A percentile compares a stretch with the other conserved stretches of the same genome.
These are phyloP conservation scores for Spodoptera exigua DNA, from an alignment of 2,888 invertebrate genomes.

Conservation along the genomic window DNA sequence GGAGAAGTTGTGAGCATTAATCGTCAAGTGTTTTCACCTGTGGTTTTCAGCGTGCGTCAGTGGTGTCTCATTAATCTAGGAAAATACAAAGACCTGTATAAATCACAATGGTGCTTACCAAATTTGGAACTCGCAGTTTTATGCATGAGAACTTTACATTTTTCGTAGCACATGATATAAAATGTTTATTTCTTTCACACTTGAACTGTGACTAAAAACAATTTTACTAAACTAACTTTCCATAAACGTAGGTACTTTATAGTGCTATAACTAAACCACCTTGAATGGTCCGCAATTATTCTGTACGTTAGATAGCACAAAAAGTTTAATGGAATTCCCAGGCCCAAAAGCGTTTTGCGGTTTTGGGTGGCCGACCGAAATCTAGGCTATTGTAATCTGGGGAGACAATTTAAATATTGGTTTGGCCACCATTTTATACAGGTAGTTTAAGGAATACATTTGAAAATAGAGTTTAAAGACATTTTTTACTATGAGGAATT, in stretches of 20 bases:
- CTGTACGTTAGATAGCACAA: conserved; percentile 37
- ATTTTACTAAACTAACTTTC: background rate
- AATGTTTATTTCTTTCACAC: too few species aligned
- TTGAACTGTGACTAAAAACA: too few species aligned
- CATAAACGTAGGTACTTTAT: background rate
- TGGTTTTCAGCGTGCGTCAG: too few species aligned
- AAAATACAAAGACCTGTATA: too few species aligned
- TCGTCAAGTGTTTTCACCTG: too few species aligned
- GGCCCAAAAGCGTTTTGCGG: conserved; percentile 46
- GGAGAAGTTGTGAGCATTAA: too few species aligned
- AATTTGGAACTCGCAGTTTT: too few species aligned
- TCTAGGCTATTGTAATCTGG: conserved; percentile 27
- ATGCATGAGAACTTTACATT: too few species aligned
- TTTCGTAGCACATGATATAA: too few species aligned
- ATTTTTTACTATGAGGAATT: background rate
- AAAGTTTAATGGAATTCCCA: conserved; percentile 51
- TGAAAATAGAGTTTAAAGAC: background rate
- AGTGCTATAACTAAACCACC: conserved; percentile 17
- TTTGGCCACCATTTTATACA: conserved; percentile 7
- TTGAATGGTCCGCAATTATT: conserved; percentile 46
- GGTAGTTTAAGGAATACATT: conserved; percentile 11
- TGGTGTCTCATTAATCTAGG: too few species aligned
- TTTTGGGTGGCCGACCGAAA: conserved; percentile 38
- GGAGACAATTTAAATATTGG: conserved; percentile 29
- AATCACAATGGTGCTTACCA: too few species aligned